Percentiles rank a stretch among this genome's conserved stretches.
phyloP scores from a whole-genome alignment of 1,140 invertebrate genomes.

The Dendrolimus punctatus region DNA sequence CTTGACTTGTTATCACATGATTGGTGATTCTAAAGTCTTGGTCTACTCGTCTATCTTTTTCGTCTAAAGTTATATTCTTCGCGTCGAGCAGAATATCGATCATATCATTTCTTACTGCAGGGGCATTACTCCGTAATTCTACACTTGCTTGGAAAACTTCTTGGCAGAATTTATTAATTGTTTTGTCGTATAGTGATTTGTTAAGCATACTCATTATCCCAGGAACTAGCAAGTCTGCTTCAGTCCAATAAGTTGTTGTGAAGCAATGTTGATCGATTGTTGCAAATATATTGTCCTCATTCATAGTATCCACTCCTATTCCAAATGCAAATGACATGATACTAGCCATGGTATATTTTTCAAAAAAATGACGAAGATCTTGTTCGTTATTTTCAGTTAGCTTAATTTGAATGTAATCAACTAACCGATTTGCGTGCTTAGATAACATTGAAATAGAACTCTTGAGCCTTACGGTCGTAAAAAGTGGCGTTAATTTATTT shows the following conservation, averaged over 20 bases:
- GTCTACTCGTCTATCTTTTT: slow-evolving; percentile 1
- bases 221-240: slow-evolving; percentile 25
- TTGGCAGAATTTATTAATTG: slow-evolving; percentile 16
- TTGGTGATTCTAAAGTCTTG: slow-evolving; percentile 17
- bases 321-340: slow-evolving; percentile 17
- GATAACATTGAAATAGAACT: slow-evolving; percentile 53
- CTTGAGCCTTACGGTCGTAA: slow-evolving; percentile 74
- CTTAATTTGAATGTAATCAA: slow-evolving; percentile 22
- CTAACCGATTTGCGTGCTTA: slow-evolving; percentile 36
- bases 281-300: slow-evolving; percentile 11
- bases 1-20: slow-evolving; percentile 43
- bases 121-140: slow-evolving; percentile 8
- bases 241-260: slow-evolving; percentile 8
- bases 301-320: slow-evolving; percentile 12
- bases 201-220: slow-evolving; percentile 18
- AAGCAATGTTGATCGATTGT: slow-evolving; percentile 15
- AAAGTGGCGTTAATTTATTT: slow-evolving; percentile 71
- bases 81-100: slow-evolving; percentile 24
- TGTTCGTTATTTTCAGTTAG: slow-evolving; percentile 9
- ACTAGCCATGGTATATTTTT: slow-evolving; percentile 15
- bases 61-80: slow-evolving; percentile 31
- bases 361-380: slow-evolving; percentile 9
- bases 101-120: slow-evolving; percentile 15
- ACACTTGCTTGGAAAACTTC: slow-evolving; percentile 17
- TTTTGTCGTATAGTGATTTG: slow-evolving; percentile 13